A percentile compares a stretch with the other conserved stretches of the same genome.
These are phyloP conservation scores for Stramonita haemastoma DNA, from an alignment of 2,888 invertebrate species.

Conservation along the genomic window DNA sequence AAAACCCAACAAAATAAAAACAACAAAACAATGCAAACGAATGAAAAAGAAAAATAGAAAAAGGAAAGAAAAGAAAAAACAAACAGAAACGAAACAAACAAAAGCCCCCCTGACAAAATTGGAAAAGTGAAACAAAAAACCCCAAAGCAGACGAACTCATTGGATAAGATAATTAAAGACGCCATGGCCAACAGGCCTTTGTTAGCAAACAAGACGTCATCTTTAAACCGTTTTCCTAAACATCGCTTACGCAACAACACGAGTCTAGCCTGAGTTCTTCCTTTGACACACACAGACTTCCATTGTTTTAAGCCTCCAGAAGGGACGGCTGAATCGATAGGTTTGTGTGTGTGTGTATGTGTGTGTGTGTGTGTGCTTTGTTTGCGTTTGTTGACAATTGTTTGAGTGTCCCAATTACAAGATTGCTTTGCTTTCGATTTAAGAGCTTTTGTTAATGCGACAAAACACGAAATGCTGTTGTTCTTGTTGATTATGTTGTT, in stretches of 20 bases:
- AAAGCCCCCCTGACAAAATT: too few species aligned
- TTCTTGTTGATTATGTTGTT: too few species aligned
- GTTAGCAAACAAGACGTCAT: background rate
- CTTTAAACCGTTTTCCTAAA: background rate
- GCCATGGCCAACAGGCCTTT: background rate
- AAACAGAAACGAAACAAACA: too few species aligned
- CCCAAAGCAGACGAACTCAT: background rate
- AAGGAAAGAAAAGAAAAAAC: too few species aligned
- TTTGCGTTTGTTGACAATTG: too few species aligned
- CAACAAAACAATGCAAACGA: too few species aligned
- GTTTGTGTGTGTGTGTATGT: background rate
- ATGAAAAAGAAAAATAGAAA: too few species aligned
- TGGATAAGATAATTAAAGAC: background rate
- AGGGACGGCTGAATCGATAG: background rate
- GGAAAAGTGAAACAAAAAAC: too few species aligned
- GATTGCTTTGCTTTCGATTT: slow-evolving; percentile 1
- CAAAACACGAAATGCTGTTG: too few species aligned
- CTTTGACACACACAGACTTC: background rate
- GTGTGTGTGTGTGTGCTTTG: background rate
- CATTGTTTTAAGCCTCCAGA: background rate
- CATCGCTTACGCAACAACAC: background rate
- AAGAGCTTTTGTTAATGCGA: too few species aligned
- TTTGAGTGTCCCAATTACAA: background rate
- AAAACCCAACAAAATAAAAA: too few species aligned
- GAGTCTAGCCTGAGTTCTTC: background rate